phyloP scores from a whole-genome alignment of 2,888 invertebrate genomes.

The Erannis defoliaria region DNA sequence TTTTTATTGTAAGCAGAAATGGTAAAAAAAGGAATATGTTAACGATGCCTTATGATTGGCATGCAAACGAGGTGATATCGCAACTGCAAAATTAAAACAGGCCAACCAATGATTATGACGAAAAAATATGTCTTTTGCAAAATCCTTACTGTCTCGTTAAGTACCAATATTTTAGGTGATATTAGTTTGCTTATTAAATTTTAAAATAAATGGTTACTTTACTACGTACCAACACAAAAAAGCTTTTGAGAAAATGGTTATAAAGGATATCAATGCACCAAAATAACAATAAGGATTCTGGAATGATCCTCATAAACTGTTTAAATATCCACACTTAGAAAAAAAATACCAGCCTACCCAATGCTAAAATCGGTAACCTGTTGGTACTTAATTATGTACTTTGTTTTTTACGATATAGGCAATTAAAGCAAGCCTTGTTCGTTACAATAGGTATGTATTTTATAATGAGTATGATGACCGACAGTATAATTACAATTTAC shows the following conservation, averaged over 20 bases:
- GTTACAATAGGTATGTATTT: neutral
- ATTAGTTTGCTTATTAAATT: slow-evolving; percentile 16
- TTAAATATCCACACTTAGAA: slow-evolving; percentile 2
- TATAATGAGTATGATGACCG: neutral
- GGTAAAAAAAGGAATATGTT: neutral
- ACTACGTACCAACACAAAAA: slow-evolving; percentile 19
- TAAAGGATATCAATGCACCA: slow-evolving; percentile 6
- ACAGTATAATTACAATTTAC: no score
- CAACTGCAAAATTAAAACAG: slow-evolving; percentile 11
- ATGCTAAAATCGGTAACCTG: neutral
- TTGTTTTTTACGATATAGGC: slow-evolving; percentile 2
- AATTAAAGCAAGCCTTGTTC: neutral
- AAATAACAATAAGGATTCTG: slow-evolving; percentile 4
- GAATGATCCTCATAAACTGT: neutral
- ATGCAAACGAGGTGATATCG: slow-evolving; percentile 12
- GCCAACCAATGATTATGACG: slow-evolving; percentile 5
- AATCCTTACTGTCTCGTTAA: slow-evolving; percentile 11
- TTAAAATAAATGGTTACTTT: slow-evolving; percentile 18
- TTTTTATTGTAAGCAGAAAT: neutral
- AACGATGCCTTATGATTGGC: slow-evolving; percentile 1
- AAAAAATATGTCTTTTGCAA: slow-evolving; percentile 11
- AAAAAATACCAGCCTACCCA: neutral
- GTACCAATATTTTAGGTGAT: slow-evolving; percentile 8
- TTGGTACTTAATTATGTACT: neutral
- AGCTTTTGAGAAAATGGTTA: slow-evolving; percentile 21